phyloP scores from a whole-genome alignment of 2,113 vertebrate genomes.

The Pteropus alecto region DNA sequence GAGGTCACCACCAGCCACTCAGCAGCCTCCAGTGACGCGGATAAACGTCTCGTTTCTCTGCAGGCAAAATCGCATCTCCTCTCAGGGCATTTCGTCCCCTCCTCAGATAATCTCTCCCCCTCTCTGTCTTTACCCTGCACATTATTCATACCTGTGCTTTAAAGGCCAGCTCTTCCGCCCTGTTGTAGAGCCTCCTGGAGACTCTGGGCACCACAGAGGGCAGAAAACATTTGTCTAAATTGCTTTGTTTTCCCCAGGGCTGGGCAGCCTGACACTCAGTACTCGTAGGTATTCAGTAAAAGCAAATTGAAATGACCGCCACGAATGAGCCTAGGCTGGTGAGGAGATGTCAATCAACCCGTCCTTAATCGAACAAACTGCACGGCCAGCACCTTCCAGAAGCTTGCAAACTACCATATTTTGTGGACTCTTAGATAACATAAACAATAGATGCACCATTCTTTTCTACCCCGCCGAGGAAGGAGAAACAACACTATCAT shows the following conservation, averaged over 20 bases:
- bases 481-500: accelerated
- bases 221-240: background rate
- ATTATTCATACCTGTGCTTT: background rate
- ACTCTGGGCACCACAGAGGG: background rate
- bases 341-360: background rate
- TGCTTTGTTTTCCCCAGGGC: background rate
- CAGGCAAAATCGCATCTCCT: background rate
- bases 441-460: accelerated
- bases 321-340: background rate
- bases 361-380: background rate
- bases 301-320: background rate
- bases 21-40: background rate
- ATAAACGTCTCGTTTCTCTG: background rate
- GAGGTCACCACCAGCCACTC: background rate
- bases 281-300: background rate
- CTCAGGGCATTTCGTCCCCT: background rate
- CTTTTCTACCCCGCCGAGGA: accelerated
- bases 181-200: background rate
- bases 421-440: accelerated
- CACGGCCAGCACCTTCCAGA: background rate
- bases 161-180: background rate
- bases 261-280: background rate
- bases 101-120: background rate
- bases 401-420: accelerated
- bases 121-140: background rate